These are phyloP conservation scores for Sebastes miniatus DNA, from an alignment of 2,797 vertebrate species.

Conservation along the genomic window DNA sequence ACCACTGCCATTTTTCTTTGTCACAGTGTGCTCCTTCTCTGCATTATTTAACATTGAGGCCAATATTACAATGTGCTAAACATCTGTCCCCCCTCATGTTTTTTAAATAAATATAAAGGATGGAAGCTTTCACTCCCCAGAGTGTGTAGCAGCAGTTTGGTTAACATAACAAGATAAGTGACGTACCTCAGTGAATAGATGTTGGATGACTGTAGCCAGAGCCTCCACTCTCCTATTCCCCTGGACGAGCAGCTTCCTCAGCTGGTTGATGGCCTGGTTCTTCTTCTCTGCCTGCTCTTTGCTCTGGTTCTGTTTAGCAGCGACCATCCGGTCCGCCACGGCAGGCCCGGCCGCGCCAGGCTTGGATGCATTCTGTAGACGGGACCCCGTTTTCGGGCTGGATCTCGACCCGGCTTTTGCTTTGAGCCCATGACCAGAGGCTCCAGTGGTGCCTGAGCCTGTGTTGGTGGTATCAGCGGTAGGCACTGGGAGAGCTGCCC, in stretches of 20 bases:
- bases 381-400: constrained; percentile 37
- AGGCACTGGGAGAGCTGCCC: constrained; percentile 7
- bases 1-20: background rate
- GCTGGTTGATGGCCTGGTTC: constrained; percentile 69
- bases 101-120: background rate
- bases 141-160: background rate
- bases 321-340: background rate
- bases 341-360: background rate
- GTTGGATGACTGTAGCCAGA: constrained; percentile 80
- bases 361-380: constrained; percentile 30
- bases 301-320: constrained; percentile 48
- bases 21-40: background rate
- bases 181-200: constrained; percentile 77
- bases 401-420: constrained; percentile 29
- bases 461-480: background rate
- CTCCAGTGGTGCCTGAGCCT: constrained; percentile 2
- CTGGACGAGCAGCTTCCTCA: constrained; percentile 72
- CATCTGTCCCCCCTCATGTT: background rate
- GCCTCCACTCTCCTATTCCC: constrained; percentile 77
- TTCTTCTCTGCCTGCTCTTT: constrained; percentile 72
- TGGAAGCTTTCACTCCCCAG: background rate
- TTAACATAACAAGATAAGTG: background rate
- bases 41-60: background rate
- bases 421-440: constrained; percentile 27
- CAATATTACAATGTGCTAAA: background rate